Base-by-base conservation (phyloP, 2,797 vertebrate species). In the Scolopax bukidnonensis region DNA sequence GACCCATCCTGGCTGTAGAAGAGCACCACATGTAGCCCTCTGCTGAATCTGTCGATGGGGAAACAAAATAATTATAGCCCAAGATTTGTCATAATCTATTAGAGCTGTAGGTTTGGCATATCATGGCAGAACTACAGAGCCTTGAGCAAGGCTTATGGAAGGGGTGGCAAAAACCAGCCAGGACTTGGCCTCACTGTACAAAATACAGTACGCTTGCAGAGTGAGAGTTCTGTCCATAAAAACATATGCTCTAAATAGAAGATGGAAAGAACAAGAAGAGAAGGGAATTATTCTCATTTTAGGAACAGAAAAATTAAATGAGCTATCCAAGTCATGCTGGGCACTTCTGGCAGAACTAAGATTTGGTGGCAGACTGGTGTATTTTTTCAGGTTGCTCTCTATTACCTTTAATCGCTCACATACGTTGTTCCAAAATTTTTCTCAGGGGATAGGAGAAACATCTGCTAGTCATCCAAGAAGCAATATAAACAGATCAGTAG, bases 201-300 rank as follows among this genome's bases (percentile, higher is more conserved):
- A 76, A 81, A 50, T 28, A 3, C 32, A 21, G 9, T 23, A 17
- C 0, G 1, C 12, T 36, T 43, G 32, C 24, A n/a, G n/a, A 59
- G 8, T 12, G 16, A 80, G 75, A 24, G 6, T 59, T 63, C 19
- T 82, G 50, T 67, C 64, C 48, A 9, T 60, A 59, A 69, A 65
- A 33, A 33, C 11, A 36, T 43, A 30, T 11, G 25, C 3, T 53
- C 5, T 23, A 63, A 56, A 59, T 24, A 77, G 25, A 68, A 87
- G 87, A 71, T 0, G 0, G 9, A 43, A 80, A 67, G 27, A 73
- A 41, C 10, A 40, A 76, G 25, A 78, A 63, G 8, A 87, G 32
- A 68, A 60, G 45, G 40, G 1, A 75, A 59, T 63, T 69, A 20
- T 2, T 25, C 13, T 69, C 27, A 15, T 61, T 71, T 68, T 64